A percentile compares a stretch with the other conserved stretches of the same genome.
Evolutionary conservation across 2,113 vertebrate genomes (phyloP).

Genomic region (Xyliphius kryptos): DNA sequence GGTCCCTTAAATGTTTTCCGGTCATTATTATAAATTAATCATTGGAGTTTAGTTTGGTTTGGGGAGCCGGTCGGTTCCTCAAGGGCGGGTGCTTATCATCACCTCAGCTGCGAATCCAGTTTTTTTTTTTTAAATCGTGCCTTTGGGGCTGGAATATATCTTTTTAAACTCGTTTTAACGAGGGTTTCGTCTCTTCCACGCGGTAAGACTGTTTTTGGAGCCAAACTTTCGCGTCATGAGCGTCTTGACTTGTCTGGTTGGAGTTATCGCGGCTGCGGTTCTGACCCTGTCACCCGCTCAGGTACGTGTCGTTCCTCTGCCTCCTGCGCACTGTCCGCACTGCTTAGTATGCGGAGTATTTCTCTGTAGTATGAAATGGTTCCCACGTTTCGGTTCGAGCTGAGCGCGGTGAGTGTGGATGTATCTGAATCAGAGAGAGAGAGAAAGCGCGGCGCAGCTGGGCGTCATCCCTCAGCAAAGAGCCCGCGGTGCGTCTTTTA

Average conservation of each 20-base stretch:
- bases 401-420: too few species aligned
- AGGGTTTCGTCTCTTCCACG: constrained; percentile 33
- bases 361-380: background rate
- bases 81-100: too few species aligned
- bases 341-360: too few species aligned
- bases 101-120: too few species aligned
- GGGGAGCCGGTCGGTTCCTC: too few species aligned
- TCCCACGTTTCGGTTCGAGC: too few species aligned
- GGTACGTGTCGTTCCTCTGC: constrained; percentile 48
- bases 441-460: constrained; percentile 8
- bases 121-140: too few species aligned
- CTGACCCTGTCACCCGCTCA: constrained; percentile 66
- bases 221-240: constrained; percentile 55
- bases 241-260: constrained; percentile 50
- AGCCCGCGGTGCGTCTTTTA: constrained; percentile 14
- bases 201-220: constrained; percentile 17
- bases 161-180: constrained; percentile 10
- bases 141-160: too few species aligned
- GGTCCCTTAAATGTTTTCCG: too few species aligned
- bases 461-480: constrained; percentile 20
- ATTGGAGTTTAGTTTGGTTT: too few species aligned
- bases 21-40: too few species aligned
- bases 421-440: background rate
- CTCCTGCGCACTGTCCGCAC: background rate
- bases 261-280: constrained; percentile 52